phyloP scores from a whole-genome alignment of 2,113 vertebrate species.

The Burhinus bistriatus region DNA sequence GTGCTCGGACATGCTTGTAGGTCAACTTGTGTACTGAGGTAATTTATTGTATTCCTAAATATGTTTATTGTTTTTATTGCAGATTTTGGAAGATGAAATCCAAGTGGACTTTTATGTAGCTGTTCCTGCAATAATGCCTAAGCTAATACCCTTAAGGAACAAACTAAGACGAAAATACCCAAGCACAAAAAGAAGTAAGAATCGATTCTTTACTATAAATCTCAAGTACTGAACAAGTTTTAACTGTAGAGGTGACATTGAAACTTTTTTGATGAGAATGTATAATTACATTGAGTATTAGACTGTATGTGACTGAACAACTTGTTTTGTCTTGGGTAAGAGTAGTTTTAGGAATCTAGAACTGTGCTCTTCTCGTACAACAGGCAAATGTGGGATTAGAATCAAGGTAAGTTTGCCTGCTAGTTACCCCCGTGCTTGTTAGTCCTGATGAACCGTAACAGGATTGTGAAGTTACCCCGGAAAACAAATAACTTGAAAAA shows the following conservation, averaged over 20 bases:
- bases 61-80: not conserved
- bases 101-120: constrained; percentile 87
- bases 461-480: not conserved
- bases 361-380: not conserved
- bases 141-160: constrained; percentile 81
- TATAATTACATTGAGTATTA: rapidly evolving
- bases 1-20: rapidly evolving
- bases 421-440: rapidly evolving
- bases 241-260: not conserved
- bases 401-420: rapidly evolving
- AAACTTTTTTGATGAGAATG: not conserved
- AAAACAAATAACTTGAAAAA: not conserved
- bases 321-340: not conserved
- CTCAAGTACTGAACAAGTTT: not conserved
- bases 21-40: not conserved
- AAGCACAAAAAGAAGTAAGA: constrained; percentile 78
- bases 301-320: not conserved
- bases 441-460: not conserved
- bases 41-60: not conserved
- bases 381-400: not conserved
- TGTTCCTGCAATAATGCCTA: constrained; percentile 83
- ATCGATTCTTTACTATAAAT: not conserved
- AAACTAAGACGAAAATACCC: constrained; percentile 89
- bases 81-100: constrained; percentile 90
- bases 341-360: not conserved